Conservation (phyloP, 2,888 invertebrate genomes). For the Alsophila aescularia region DNA sequence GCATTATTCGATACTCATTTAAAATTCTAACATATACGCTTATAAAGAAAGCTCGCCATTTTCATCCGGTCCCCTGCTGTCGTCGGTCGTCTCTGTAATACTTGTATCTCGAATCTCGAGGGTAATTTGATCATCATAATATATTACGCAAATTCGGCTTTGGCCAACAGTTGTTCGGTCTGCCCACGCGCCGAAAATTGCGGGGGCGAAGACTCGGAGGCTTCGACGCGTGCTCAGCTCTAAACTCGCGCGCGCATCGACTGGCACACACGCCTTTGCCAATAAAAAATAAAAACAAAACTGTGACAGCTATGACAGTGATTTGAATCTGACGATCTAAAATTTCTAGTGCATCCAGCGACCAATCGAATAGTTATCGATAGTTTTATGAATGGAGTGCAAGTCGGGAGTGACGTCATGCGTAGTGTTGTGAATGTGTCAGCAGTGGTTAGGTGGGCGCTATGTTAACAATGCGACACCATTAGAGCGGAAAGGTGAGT, state of each 20-base stretch:
- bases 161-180: slow-evolving; percentile 64
- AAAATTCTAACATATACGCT: slow-evolving; percentile 83
- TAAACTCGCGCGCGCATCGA: slow-evolving; percentile 76
- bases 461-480: slow-evolving; percentile 78
- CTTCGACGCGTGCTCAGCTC: slow-evolving; percentile 71
- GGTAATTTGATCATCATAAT: slow-evolving; percentile 48
- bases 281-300: slow-evolving; percentile 47
- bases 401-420: slow-evolving; percentile 81
- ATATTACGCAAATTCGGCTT: slow-evolving; percentile 81
- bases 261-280: slow-evolving; percentile 70
- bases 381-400: slow-evolving; percentile 77
- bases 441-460: slow-evolving; percentile 62
- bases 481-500: slow-evolving; percentile 82
- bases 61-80: slow-evolving; percentile 76
- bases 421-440: slow-evolving; percentile 77
- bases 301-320: slow-evolving; percentile 46
- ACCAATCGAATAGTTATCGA: slow-evolving; percentile 55
- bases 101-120: slow-evolving; percentile 23
- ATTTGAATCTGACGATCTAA: slow-evolving; percentile 43
- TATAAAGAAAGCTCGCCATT: slow-evolving; percentile 82
- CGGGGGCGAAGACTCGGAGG: slow-evolving; percentile 78
- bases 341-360: slow-evolving; percentile 53
- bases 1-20: slow-evolving; percentile 85
- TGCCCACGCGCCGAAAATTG: slow-evolving; percentile 77
- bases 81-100: slow-evolving; percentile 60